Evolutionary conservation across 1,140 invertebrate species (phyloP).

Genomic region (Agrypnia vestita): DNA sequence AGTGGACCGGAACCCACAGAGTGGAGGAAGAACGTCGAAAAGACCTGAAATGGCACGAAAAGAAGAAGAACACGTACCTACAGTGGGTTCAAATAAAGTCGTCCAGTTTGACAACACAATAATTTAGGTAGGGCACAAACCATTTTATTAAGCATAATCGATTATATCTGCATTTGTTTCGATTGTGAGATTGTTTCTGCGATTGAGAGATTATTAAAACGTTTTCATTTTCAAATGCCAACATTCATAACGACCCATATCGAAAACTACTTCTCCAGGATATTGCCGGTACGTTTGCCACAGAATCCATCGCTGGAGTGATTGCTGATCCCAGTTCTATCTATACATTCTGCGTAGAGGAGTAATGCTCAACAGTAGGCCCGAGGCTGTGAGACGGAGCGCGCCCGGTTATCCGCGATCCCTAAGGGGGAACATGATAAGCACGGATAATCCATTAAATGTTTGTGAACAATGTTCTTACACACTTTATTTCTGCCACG

Average conservation of each 20-base stretch:
- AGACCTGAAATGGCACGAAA: neutral
- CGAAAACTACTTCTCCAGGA: neutral
- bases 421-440: slow-evolving; percentile 17
- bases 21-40: neutral
- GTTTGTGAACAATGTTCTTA: slow-evolving; percentile 23
- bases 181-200: too few relatives aligned
- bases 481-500: slow-evolving; percentile 14
- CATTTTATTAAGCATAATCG: too few relatives aligned
- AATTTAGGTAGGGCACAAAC: too few relatives aligned
- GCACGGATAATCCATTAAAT: slow-evolving; percentile 23
- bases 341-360: neutral
- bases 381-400: neutral
- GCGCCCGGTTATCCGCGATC: slow-evolving; percentile 5
- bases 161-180: too few relatives aligned
- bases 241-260: too few relatives aligned
- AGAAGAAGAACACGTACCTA: neutral
- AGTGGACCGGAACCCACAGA: neutral
- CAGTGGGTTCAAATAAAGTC: too few relatives aligned
- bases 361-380: neutral
- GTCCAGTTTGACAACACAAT: too few relatives aligned
- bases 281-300: neutral
- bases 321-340: neutral
- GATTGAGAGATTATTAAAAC: too few relatives aligned
- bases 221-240: too few relatives aligned
- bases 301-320: neutral